These are phyloP conservation scores for Chrysina gloriosa DNA, from an alignment of 2,888 invertebrate genomes.

Conservation along the genomic window DNA sequence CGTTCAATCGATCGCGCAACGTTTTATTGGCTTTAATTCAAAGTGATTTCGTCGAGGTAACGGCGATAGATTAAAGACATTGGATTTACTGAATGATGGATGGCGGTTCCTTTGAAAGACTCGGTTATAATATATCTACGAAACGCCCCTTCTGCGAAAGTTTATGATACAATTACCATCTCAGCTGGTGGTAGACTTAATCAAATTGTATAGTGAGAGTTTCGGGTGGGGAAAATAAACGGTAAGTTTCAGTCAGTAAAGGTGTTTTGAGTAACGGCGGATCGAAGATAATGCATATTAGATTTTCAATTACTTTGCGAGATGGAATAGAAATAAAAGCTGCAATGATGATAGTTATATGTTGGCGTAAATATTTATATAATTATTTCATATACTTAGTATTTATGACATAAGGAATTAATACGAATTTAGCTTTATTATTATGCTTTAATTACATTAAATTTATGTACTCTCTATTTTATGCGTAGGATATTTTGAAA, in stretches of 20 bases:
- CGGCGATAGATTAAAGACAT: slow-evolving; percentile 16
- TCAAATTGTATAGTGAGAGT: no score
- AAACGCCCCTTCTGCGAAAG: neutral
- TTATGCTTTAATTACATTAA: no score
- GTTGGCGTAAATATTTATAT: no score
- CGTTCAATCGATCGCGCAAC: neutral
- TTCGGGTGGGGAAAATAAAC: neutral
- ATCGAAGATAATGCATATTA: no score
- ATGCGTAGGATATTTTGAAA: no score
- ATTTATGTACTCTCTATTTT: no score
- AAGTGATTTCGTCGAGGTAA: slow-evolving; percentile 3
- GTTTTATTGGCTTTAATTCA: neutral
- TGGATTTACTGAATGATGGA: slow-evolving; percentile 12
- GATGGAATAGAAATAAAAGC: no score
- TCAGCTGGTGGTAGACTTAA: neutral
- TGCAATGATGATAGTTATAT: no score
- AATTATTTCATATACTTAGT: no score
- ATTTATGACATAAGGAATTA: no score
- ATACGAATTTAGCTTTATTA: no score
- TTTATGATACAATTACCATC: slow-evolving; percentile 7
- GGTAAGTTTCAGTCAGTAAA: neutral
- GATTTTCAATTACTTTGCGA: no score
- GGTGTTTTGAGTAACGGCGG: neutral
- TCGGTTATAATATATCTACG: neutral
- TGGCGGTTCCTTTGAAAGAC: neutral